Base-by-base conservation (phyloP, 2,113 vertebrate genomes). In the Hystrix cristata region DNA sequence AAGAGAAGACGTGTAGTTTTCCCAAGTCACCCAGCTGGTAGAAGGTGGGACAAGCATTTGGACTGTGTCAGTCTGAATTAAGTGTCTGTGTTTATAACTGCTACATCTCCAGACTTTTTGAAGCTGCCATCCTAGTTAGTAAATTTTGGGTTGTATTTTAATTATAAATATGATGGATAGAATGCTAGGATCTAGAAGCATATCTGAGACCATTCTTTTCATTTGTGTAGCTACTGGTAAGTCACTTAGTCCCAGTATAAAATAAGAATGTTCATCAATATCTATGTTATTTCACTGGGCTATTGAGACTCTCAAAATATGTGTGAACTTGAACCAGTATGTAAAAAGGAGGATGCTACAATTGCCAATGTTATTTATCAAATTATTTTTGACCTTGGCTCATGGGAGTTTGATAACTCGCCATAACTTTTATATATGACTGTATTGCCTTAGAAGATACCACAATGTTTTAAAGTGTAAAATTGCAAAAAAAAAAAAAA, bases 101-200 rank as follows among this genome's bases (percentile, higher is more conserved):
- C 25, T 71, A 27, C 3, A 25, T 29, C 11, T 96, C 43, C 0
- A 69, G 16, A 71, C 21, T 15, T 48, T 91, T 87, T 59, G 51
- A 55, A 71, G 12, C 19, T 86, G 43, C 43, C 16, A 85, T 93
- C 78, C 21, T 90, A 86, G 9, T 80, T 87, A 79, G 27, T 89
- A 84, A 92, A 89, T 80, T 59, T 81, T 90, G 21, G 65, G 53
- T 89, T 87, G 57, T 51, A 65, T 31, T 91, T 95, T 89, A 82
- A 65, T 92, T 90, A 84, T 81, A 23, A 81, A 51, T 65, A 38
- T 3, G 95, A 12, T n/a, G 2, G 25, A 74, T 60, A 69, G 48
- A 85, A 10, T 13, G 21, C 11, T 60, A 87, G 64, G 18, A 53
- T 4, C 74, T 84, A 9, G 69, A 82, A 82, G 69, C 82, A 34